Percentiles rank a stretch among this genome's conserved stretches.
Evolutionary conservation across 2,797 vertebrate species (phyloP).

Genomic region (Clarias platycephalus): DNA sequence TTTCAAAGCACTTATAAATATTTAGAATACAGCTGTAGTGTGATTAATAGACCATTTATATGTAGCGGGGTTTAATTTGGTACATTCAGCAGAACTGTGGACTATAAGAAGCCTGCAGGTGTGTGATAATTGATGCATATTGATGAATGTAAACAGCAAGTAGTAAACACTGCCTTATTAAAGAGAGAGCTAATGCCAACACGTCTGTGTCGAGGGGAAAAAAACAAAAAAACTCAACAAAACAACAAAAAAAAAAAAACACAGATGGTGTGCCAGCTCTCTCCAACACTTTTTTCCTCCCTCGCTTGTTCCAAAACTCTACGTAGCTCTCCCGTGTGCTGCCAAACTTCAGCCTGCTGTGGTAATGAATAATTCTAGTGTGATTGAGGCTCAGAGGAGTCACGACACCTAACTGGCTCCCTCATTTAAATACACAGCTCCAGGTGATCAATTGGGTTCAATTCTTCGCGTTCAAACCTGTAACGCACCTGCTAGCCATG

Average conservation of each 20-base stretch:
- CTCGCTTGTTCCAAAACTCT: conserved; percentile 14
- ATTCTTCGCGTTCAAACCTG: neutral
- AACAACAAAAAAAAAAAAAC: conserved; percentile 1
- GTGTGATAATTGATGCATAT: conserved; percentile 30
- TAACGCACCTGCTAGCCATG: conserved; percentile 5
- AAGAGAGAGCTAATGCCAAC: conserved; percentile 35
- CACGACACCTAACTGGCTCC: neutral
- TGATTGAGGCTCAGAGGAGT: conserved; percentile 20
- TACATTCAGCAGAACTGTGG: neutral
- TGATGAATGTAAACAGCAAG: conserved; percentile 30
- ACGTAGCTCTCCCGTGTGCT: conserved; percentile 6
- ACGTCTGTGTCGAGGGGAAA: neutral
- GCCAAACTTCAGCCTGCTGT: conserved; percentile 37
- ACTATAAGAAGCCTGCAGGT: neutral
- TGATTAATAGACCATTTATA: conserved; percentile 17
- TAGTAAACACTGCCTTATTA: conserved; percentile 36
- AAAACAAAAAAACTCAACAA: neutral
- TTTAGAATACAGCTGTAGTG: neutral
- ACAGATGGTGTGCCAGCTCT: conserved; percentile 15
- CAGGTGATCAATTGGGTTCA: conserved; percentile 50
- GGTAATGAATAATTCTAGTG: conserved; percentile 57
- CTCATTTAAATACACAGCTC: conserved; percentile 50
- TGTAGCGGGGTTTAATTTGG: conserved; percentile 24
- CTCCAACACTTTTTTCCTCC: neutral
- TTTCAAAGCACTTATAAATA: neutral